Conservation (phyloP, 2,888 invertebrate species). For the Monoplex corrugatus region DNA sequence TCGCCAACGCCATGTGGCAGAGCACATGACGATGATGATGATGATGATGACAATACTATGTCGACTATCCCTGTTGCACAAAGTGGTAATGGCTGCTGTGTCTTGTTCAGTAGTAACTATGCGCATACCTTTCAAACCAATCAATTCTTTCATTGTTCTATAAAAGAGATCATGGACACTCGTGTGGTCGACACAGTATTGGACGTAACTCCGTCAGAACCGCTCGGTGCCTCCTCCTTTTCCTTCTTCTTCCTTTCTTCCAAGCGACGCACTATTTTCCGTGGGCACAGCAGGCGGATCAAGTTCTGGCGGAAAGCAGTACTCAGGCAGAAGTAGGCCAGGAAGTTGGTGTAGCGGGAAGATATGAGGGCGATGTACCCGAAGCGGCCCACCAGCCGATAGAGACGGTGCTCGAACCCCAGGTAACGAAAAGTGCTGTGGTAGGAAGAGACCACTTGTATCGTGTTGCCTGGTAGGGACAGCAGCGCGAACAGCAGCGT, state of each 20-base stretch:
- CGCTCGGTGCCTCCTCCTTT: not conserved
- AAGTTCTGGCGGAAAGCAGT: constrained; percentile 35
- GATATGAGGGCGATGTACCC: not conserved
- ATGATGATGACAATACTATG: no score
- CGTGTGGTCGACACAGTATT: no score
- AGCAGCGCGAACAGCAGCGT: constrained; percentile 32
- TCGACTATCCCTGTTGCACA: no score
- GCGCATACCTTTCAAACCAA: no score
- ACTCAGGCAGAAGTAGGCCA: constrained; percentile 32
- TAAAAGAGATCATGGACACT: no score
- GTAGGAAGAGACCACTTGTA: not conserved
- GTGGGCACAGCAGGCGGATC: not conserved
- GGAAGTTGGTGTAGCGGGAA: constrained; percentile 35
- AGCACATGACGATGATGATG: no score
- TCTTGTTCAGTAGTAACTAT: no score
- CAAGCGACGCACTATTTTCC: constrained; percentile 22
- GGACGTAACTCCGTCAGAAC: no score
- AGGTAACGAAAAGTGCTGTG: not conserved
- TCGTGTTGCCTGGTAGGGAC: constrained; percentile 18
- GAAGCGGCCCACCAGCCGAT: constrained; percentile 20
- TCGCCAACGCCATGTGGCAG: no score
- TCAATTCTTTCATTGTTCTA: no score
- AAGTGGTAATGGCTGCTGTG: no score
- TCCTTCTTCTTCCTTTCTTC: not conserved
- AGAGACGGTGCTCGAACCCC: constrained; percentile 37